A percentile compares a stretch with the other conserved stretches of the same genome.
These are phyloP conservation scores for Cygnus atratus DNA, from an alignment of 2,113 vertebrate genomes.

Conservation along the genomic window DNA sequence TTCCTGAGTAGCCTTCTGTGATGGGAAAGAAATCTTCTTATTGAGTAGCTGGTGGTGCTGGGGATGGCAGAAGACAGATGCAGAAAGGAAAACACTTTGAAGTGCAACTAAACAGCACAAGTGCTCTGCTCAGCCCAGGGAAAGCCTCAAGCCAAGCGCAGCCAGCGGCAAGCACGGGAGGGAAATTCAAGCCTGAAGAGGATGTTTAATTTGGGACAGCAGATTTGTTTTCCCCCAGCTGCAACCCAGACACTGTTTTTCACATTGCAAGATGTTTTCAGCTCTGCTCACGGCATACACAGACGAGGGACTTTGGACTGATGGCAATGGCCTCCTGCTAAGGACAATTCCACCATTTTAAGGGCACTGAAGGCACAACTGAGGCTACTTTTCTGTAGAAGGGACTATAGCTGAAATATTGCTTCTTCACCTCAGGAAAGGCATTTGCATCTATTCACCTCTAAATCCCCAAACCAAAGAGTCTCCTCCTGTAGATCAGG, in stretches of 20 bases:
- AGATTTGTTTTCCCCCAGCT: not conserved
- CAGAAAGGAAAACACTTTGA: not conserved
- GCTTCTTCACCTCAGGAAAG: not conserved
- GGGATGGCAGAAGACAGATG: not conserved
- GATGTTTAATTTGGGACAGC: not conserved
- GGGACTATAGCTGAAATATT: not conserved
- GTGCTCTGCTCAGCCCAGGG: not conserved
- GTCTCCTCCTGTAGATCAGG: not conserved
- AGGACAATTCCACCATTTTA: not conserved
- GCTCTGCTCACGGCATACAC: not conserved
- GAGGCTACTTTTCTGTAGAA: not conserved
- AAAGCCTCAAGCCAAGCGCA: not conserved
- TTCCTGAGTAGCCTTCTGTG: not conserved
- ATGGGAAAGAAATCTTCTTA: not conserved
- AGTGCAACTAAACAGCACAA: not conserved
- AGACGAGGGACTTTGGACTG: fast-evolving
- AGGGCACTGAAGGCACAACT: not conserved
- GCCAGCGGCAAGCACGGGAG: not conserved
- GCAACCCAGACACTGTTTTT: not conserved
- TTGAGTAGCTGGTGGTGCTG: not conserved
- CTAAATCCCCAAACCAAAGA: not conserved
- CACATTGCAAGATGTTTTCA: not conserved
- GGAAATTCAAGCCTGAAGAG: not conserved
- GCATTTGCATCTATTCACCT: not conserved
- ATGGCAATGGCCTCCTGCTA: fast-evolving